phyloP scores from a whole-genome alignment of 2,113 vertebrate species.

The Orientallactaga bullata region DNA sequence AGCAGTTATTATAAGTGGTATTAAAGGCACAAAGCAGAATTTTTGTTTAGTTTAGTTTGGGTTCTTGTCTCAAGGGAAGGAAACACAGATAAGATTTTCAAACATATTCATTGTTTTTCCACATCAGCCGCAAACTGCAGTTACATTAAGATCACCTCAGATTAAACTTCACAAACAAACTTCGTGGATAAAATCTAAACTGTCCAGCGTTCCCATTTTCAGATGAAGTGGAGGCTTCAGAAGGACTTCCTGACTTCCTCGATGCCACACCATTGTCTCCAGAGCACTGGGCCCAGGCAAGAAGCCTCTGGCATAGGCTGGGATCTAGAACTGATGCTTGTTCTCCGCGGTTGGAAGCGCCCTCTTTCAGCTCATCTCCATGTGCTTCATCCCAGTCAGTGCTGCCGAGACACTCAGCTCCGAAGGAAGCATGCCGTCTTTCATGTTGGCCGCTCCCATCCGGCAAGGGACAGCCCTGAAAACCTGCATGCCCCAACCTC shows the following conservation, averaged over 20 bases:
- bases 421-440: neutral
- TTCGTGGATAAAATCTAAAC: conserved; percentile 22
- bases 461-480: neutral
- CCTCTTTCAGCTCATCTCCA: neutral
- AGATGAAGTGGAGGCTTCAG: conserved; percentile 2
- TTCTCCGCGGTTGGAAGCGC: neutral
- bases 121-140: neutral
- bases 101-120: conserved; percentile 19
- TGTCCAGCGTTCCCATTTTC: conserved; percentile 5
- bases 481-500: neutral
- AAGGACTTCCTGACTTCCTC: neutral
- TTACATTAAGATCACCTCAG: conserved; percentile 9
- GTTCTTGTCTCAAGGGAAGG: conserved; percentile 45
- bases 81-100: conserved; percentile 49
- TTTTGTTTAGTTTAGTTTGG: neutral
- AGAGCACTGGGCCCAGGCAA: neutral
- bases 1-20: conserved; percentile 60
- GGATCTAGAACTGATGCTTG: neutral
- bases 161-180: conserved; percentile 26
- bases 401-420: neutral
- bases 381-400: neutral
- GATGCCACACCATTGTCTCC: neutral
- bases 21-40: conserved; percentile 59
- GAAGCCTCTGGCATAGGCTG: neutral
- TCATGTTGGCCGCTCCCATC: neutral